phyloP scores from a whole-genome alignment of 2,888 invertebrate species.

The Athalia cordata region DNA sequence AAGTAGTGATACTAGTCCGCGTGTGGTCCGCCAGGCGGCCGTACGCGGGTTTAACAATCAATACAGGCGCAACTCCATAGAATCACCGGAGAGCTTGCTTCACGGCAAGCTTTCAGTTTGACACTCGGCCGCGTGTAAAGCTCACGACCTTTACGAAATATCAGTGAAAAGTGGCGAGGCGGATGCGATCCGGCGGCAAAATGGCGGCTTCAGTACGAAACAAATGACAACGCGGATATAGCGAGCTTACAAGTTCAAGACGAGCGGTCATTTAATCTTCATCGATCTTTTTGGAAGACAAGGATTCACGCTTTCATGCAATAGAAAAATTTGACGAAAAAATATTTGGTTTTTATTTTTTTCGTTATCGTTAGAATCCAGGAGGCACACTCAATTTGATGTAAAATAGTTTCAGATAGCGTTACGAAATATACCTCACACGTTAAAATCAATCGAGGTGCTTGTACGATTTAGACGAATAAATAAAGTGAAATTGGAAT shows the following conservation, averaged over 20 bases:
- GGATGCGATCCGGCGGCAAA: slow-evolving; percentile 57
- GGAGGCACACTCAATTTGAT: not conserved
- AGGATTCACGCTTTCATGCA: slow-evolving; percentile 10
- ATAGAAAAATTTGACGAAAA: not conserved
- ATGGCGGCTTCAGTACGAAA: slow-evolving; percentile 62
- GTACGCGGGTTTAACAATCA: slow-evolving; percentile 47
- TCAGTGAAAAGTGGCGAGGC: slow-evolving; percentile 48
- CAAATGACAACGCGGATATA: slow-evolving; percentile 55
- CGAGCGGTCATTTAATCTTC: slow-evolving; percentile 2
- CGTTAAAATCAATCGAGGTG: not conserved
- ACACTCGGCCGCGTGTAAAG: slow-evolving; percentile 62
- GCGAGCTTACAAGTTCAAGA: slow-evolving; percentile 19
- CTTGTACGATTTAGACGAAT: slow-evolving; percentile 3
- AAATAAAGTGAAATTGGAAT: slow-evolving; percentile 8
- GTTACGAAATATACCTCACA: not conserved
- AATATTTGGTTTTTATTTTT: not conserved
- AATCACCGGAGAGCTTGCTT: slow-evolving; percentile 55
- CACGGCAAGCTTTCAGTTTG: slow-evolving; percentile 64
- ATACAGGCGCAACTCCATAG: slow-evolving; percentile 48
- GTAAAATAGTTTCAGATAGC: not conserved
- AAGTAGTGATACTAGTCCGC: slow-evolving; percentile 47
- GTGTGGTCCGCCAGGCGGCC: slow-evolving; percentile 53
- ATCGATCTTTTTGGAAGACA: slow-evolving; percentile 4
- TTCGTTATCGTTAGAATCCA: not conserved
- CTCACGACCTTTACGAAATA: slow-evolving; percentile 51